A percentile compares a stretch with the other conserved stretches of the same genome.
phyloP scores from a whole-genome alignment of 2,888 invertebrate species.

The Flexamia atlantica region DNA sequence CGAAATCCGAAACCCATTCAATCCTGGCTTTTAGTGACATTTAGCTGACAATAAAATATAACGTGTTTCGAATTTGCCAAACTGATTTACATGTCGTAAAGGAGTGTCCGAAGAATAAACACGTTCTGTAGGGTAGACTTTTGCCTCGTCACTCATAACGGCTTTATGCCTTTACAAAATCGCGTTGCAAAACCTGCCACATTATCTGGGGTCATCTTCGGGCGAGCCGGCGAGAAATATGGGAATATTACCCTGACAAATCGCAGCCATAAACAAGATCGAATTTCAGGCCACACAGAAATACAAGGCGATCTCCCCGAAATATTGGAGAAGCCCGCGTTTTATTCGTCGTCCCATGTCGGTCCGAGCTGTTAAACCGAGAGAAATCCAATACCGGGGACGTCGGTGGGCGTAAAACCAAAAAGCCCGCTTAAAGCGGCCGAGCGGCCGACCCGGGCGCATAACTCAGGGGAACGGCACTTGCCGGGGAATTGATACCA shows the following conservation, averaged over 20 bases:
- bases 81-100: too few species aligned
- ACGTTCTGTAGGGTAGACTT: neutral
- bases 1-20: too few species aligned
- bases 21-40: too few species aligned
- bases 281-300: slow-evolving; percentile 27
- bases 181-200: neutral
- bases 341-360: neutral
- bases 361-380: neutral
- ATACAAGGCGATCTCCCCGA: slow-evolving; percentile 10
- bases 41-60: too few species aligned
- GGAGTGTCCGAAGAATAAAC: neutral
- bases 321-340: slow-evolving; percentile 10
- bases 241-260: slow-evolving; percentile 14
- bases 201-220: slow-evolving; percentile 7
- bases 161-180: neutral
- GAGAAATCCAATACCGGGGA: slow-evolving; percentile 17
- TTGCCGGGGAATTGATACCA: slow-evolving; percentile 7
- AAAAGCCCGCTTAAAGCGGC: neutral
- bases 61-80: too few species aligned
- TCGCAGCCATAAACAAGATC: neutral
- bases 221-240: neutral
- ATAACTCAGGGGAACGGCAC: slow-evolving; percentile 6
- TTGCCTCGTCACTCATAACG: neutral
- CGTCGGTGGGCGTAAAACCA: slow-evolving; percentile 2
- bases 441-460: neutral